Percentiles rank a stretch among this genome's conserved stretches.
Evolutionary conservation across 2,888 invertebrate genomes (phyloP).

Genomic region (Hirtodrosophila duncani): DNA sequence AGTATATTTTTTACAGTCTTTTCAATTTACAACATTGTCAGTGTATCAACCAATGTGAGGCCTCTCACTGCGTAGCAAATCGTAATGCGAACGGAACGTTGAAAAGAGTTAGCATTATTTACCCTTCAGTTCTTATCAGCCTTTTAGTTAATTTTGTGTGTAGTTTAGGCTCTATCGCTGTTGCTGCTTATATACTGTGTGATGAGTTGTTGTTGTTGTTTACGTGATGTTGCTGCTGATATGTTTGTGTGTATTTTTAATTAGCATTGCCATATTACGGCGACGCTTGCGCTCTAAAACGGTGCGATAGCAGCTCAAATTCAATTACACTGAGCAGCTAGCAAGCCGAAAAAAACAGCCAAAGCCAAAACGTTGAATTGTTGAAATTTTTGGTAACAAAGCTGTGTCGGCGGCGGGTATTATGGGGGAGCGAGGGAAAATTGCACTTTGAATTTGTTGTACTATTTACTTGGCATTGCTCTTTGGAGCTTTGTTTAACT

Average conservation of each 20-base stretch:
- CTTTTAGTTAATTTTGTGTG: slow-evolving; percentile 25
- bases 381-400: too few species aligned
- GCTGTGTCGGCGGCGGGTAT: too few species aligned
- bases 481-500: background rate
- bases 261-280: slow-evolving; percentile 49
- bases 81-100: background rate
- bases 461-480: slow-evolving; percentile 15
- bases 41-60: too few species aligned
- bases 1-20: too few species aligned
- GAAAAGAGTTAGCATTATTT: slow-evolving; percentile 30
- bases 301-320: too few species aligned
- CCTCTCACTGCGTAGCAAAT: too few species aligned
- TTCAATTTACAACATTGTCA: too few species aligned
- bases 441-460: slow-evolving; percentile 12
- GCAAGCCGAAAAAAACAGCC: too few species aligned
- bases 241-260: slow-evolving; percentile 37
- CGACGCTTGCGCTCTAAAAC: slow-evolving; percentile 23
- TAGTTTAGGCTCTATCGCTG: slow-evolving; percentile 10
- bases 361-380: too few species aligned
- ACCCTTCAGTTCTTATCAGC: slow-evolving; percentile 35
- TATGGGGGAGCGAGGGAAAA: too few species aligned
- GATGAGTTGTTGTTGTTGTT: slow-evolving; percentile 29
- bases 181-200: slow-evolving; percentile 7
- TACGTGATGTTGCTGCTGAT: slow-evolving; percentile 1
- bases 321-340: too few species aligned